Evolutionary conservation across 1,140 invertebrate genomes (phyloP).

Genomic region (Drosophila oshimai): DNA sequence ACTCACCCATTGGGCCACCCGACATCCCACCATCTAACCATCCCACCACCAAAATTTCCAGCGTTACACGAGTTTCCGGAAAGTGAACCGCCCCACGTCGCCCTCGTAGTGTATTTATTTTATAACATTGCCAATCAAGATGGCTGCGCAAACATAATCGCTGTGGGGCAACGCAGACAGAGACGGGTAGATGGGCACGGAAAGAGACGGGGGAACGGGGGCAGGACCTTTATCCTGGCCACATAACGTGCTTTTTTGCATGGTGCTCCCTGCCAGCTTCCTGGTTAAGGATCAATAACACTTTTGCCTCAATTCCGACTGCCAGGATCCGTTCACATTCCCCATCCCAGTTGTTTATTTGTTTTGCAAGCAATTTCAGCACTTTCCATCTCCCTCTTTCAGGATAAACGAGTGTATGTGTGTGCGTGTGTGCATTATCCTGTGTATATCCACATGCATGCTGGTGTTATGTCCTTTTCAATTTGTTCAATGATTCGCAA

Average conservation of each 20-base stretch:
- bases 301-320: constrained; percentile 73
- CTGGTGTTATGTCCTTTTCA: constrained; percentile 72
- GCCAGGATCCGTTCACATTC: constrained; percentile 19
- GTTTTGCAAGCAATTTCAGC: constrained; percentile 78
- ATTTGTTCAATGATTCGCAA: constrained; percentile 82
- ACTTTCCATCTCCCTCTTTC: constrained; percentile 5
- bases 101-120: constrained; percentile 79
- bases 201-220: not conserved
- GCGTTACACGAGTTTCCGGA: constrained; percentile 56
- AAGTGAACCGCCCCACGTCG: constrained; percentile 13
- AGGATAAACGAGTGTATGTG: not conserved
- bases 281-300: constrained; percentile 78
- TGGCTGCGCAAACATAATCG: constrained; percentile 82
- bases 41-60: constrained; percentile 1
- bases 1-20: constrained; percentile 8
- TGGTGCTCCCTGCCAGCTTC: constrained; percentile 17
- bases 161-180: constrained; percentile 36
- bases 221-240: constrained; percentile 28
- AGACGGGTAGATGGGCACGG: not conserved
- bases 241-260: constrained; percentile 65
- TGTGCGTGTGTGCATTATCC: constrained; percentile 27
- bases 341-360: constrained; percentile 62
- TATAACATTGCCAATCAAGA: constrained; percentile 83
- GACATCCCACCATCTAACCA: no score
- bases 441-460: constrained; percentile 41